Percentiles rank a stretch among this genome's conserved stretches.
phyloP scores from a whole-genome alignment of 2,797 vertebrate genomes.

The Distichodus sexfasciatus region DNA sequence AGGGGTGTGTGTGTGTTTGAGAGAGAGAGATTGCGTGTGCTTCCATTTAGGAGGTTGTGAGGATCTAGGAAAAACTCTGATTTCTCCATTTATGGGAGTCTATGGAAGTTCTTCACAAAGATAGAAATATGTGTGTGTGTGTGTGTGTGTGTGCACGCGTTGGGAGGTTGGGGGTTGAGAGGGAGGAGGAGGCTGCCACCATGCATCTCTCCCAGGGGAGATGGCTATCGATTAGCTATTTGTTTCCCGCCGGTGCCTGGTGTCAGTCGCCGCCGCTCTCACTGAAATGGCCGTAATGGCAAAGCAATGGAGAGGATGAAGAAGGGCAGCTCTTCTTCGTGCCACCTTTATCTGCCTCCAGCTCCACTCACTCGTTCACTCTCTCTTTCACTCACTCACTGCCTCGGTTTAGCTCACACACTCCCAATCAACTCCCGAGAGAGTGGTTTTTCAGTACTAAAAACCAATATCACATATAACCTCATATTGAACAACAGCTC shows the following conservation, averaged over 20 bases:
- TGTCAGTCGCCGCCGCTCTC: conserved; percentile 42
- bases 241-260: conserved; percentile 40
- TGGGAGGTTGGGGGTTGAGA: not conserved
- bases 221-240: conserved; percentile 58
- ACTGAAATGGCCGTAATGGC: conserved; percentile 44
- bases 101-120: too few relatives aligned
- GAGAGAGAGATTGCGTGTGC: not conserved
- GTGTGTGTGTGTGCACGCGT: not conserved
- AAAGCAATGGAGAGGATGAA: conserved; percentile 34
- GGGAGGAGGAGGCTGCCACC: conserved; percentile 21
- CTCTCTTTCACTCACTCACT: not conserved
- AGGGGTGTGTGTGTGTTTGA: not conserved
- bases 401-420: not conserved
- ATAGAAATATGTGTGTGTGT: too few relatives aligned
- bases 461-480: too few relatives aligned
- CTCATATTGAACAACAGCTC: too few relatives aligned
- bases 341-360: not conserved
- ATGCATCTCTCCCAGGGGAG: conserved; percentile 45
- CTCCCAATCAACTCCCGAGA: not conserved
- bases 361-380: not conserved
- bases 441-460: too few relatives aligned
- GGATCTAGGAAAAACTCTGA: too few relatives aligned
- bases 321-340: conserved; percentile 3
- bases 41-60: too few relatives aligned
- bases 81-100: too few relatives aligned